Base-by-base conservation (phyloP, 2,113 vertebrate genomes). In the Hemiscyllium ocellatum region DNA sequence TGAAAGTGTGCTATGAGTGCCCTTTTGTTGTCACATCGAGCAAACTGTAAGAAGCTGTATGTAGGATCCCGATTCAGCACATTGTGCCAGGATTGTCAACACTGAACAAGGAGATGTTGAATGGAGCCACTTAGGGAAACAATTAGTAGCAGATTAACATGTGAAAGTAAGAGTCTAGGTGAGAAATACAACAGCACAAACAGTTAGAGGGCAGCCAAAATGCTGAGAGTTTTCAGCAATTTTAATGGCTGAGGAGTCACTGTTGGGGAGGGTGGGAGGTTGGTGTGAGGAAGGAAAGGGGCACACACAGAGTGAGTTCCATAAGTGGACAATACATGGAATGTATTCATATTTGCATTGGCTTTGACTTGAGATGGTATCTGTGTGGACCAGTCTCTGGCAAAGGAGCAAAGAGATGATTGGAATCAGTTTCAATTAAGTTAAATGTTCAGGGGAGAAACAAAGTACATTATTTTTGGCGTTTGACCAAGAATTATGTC, bases 401-500 rank as follows among this genome's bases (percentile, higher is more conserved):
- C 89, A 93, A 66, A 65, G 17, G 33, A 66, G 61, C 89, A 93
- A 93, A 93, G 56, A 68, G 61, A 93, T 93, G 33, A 93, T 66
- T 93, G 89, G n/a, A 93, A 93, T 93, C 89, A 8, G 56, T 93
- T 93, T 61, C 89, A 93, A 93, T 93, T 66, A 10, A 93, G 61
- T 61, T 93, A 66, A 93, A 93, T 22, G 61, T 66, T 37, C 89
- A 68, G 89, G 89, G 56, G 52, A 61, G 6, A 93, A 66, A 66
- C 61, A 93, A n/a, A 66, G 61, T 93, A 37, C 61, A 68, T 42
- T 37, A 29, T 83, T 90, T 93, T 66, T 66, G 89, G 89, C 61
- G 22, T 66, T n/a, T 37, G 89, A 10, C n/a, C 89, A 93, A 93
- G n/a, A 93, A 93, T 93, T n/a, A 93, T 61, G 89, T 93, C 89